A percentile compares a stretch with the other conserved stretches of the same genome.
Evolutionary conservation across 1,140 invertebrate species (phyloP).

Genomic region (Pristionchus pacificus): DNA sequence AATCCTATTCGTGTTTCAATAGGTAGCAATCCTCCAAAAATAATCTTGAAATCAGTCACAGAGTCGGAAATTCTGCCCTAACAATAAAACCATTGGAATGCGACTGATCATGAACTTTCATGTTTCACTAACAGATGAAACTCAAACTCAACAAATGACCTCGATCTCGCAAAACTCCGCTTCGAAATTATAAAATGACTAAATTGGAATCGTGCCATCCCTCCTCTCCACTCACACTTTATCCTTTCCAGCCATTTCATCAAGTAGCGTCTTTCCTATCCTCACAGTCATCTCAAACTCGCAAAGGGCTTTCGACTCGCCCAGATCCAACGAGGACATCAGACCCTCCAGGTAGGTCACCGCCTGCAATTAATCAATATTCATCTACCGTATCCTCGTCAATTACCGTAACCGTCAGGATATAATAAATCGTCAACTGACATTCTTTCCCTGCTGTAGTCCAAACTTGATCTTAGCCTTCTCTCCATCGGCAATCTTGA

Average conservation of each 20-base stretch:
- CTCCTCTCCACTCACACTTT: background rate
- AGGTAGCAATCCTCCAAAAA: too few species aligned
- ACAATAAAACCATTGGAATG: conserved; percentile 12
- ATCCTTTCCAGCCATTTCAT: conserved; percentile 10
- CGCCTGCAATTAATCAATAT: conserved; percentile 30
- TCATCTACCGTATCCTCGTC: background rate
- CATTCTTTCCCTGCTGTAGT: conserved; percentile 44
- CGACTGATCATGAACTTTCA: conserved; percentile 1
- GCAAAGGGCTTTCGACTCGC: conserved; percentile 55
- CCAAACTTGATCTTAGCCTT: conserved; percentile 50
- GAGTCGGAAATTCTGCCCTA: too few species aligned
- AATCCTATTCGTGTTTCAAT: too few species aligned
- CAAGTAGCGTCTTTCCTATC: conserved; percentile 41
- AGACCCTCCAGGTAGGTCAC: conserved; percentile 45
- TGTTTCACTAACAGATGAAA: background rate
- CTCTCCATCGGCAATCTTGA: conserved; percentile 45
- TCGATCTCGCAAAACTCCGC: too few species aligned
- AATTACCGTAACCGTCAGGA: too few species aligned
- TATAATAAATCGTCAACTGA: too few species aligned
- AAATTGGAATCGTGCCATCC: too few species aligned
- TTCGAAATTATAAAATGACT: too few species aligned
- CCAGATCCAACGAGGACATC: conserved; percentile 45
- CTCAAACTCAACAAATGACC: too few species aligned
- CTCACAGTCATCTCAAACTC: conserved; percentile 45
- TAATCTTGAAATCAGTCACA: too few species aligned